These are phyloP conservation scores for Varecia variegata DNA, from an alignment of 2,797 vertebrate species.

Conservation along the genomic window DNA sequence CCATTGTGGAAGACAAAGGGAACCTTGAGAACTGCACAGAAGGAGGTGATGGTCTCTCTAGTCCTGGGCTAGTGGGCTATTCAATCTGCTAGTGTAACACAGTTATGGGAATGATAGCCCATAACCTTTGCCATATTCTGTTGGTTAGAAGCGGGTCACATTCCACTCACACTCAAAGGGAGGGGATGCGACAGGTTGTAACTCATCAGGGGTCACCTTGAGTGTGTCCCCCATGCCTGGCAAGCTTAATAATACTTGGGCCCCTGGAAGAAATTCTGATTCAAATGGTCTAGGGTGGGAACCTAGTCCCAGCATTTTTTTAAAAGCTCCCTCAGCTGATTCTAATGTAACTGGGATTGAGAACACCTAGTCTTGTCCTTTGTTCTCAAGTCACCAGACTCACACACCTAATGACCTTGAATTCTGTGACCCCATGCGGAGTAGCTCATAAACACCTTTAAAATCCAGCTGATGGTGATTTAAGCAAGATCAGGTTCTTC, in stretches of 20 bases:
- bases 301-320: fast-evolving
- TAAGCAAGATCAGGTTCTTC: neutral
- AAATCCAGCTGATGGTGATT: neutral
- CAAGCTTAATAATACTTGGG: neutral
- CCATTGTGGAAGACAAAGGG: neutral
- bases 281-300: neutral
- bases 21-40: neutral
- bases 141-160: neutral
- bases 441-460: neutral
- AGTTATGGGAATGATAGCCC: neutral
- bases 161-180: neutral
- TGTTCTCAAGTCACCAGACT: neutral
- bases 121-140: neutral
- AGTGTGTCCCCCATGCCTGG: neutral
- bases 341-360: neutral
- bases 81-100: neutral
- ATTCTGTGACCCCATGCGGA: neutral
- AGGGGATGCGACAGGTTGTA: neutral
- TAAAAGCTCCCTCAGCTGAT: neutral
- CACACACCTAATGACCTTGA: neutral
- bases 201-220: neutral
- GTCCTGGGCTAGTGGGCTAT: neutral
- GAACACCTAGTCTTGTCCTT: neutral
- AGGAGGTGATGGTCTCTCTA: neutral
- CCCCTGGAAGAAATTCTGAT: neutral